Evolutionary conservation across 1,140 invertebrate species (phyloP).

Genomic region (Lepidotrigona ventralis): DNA sequence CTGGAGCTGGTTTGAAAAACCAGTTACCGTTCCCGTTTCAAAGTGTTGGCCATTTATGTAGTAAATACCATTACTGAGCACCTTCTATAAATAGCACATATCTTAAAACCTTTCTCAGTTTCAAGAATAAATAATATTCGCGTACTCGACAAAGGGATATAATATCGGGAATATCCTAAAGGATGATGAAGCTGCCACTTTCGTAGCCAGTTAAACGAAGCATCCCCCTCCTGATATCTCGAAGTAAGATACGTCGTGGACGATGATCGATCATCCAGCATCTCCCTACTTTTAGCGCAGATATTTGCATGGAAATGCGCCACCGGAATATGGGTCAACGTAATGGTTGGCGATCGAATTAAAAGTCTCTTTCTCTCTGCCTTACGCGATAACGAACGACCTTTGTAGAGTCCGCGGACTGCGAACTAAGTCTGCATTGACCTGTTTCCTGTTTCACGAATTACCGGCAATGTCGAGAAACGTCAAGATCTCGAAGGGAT

Average conservation of each 20-base stretch:
- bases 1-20: too few species aligned
- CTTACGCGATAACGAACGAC: conserved; percentile 23
- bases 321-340: conserved; percentile 21
- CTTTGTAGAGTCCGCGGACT: neutral
- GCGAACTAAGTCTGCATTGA: neutral
- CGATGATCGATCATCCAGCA: neutral
- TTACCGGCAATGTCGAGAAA: neutral
- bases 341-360: conserved; percentile 17
- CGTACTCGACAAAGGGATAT: too few species aligned
- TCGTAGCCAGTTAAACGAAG: neutral
- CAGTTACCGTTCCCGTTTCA: too few species aligned
- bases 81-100: too few species aligned
- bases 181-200: too few species aligned
- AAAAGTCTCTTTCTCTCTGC: conserved; percentile 15
- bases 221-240: too few species aligned
- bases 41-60: too few species aligned
- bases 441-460: conserved; percentile 15
- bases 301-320: conserved; percentile 11
- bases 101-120: too few species aligned
- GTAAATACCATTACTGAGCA: too few species aligned
- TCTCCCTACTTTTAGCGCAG: neutral
- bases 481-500: neutral
- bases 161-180: too few species aligned
- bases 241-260: neutral
- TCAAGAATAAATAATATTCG: too few species aligned